Base-by-base conservation (phyloP, 1,140 invertebrate genomes). In the Phymastichus coffea region DNA sequence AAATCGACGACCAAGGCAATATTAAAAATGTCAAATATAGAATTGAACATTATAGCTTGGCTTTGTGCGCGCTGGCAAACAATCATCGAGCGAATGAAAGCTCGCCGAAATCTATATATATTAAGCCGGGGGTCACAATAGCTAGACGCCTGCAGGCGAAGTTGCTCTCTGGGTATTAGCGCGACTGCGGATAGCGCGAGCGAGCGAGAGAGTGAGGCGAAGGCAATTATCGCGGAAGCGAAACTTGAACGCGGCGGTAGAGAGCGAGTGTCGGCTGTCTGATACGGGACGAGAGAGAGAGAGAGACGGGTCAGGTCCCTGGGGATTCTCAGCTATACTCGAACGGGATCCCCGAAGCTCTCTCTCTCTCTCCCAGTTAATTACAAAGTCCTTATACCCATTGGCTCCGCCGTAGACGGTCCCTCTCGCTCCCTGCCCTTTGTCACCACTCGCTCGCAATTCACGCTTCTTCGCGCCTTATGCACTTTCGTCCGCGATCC, bases 141-240 rank as follows among this genome's bases (percentile, higher is more conserved):
- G n/a, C n/a, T n/a, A n/a, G n/a, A n/a, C n/a, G n/a, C n/a, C n/a
- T n/a, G n/a, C n/a, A n/a, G n/a, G n/a, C n/a, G n/a, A n/a, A n/a
- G n/a, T 37, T 30, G 10, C 30, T 48, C 44, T 52, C 12, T 51
- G 41, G 57, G 46, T 54, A 58, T 66, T 63, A 59, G 56, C 40
- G 37, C 47, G 56, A 62, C 53, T 62, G 58, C 40, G n/a, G n/a
- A n/a, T n/a, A n/a, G n/a, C n/a, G n/a, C n/a, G n/a, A 22, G 22
- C 9, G 22, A 52, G 49, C 7, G 30, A 23, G 14, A 35, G 15
- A 48, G 28, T 38, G 33, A 28, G 37, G 35, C 7, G 22, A 33
- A 33, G 70, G 74, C 75, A 77, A 77, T 77, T 77, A 77, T 77
- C 75, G 72, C 70, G 68, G 47, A 62, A 12, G 72, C 73, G 71